Conservation (phyloP, 2,888 invertebrate species). For the Epirrhoe alternata region DNA sequence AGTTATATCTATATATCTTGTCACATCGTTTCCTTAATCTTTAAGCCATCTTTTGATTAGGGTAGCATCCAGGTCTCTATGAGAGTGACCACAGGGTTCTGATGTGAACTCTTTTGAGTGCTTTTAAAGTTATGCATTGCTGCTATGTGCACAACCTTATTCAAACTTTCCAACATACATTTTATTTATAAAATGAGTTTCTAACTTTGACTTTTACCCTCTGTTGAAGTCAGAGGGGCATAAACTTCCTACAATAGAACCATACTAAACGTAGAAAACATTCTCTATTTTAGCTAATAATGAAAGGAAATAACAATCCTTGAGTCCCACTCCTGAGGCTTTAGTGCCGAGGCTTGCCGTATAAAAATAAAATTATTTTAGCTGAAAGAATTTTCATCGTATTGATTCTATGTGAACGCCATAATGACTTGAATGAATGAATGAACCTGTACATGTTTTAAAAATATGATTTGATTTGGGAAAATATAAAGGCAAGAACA, state of each 20-base stretch:
- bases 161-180: too few species aligned
- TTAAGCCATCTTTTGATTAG: too few species aligned
- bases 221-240: neutral
- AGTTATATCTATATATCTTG: too few species aligned
- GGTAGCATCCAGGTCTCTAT: too few species aligned
- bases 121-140: too few species aligned
- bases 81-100: too few species aligned
- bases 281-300: conserved; percentile 23
- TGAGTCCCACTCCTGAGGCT: conserved; percentile 9
- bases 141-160: too few species aligned
- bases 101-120: too few species aligned
- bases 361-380: conserved; percentile 19
- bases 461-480: too few species aligned
- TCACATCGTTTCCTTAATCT: too few species aligned
- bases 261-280: conserved; percentile 2
- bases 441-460: neutral
- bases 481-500: too few species aligned
- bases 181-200: neutral
- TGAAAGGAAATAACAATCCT: conserved; percentile 19
- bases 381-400: neutral
- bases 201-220: neutral
- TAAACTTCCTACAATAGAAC: neutral
- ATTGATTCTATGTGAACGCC: neutral
- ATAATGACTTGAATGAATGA: neutral
- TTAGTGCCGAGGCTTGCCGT: conserved; percentile 4